Evolutionary conservation across 2,113 vertebrate species (phyloP), one percentile per base, ranked within the genome.

Genomic region (Nerophis ophidion): DNA sequence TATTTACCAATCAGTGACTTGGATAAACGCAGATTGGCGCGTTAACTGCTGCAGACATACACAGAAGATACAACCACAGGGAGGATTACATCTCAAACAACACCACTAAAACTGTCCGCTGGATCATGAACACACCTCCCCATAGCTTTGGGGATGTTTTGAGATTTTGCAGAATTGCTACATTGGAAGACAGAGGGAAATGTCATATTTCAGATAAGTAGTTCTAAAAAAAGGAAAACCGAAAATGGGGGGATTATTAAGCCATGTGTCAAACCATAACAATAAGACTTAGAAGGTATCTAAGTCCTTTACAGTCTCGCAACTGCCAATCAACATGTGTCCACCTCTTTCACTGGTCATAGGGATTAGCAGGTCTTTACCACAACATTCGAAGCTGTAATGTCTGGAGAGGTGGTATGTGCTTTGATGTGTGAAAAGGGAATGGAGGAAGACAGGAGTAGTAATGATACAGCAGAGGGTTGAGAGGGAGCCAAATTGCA

Each of bases 1-100:
- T 68, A 70, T 79, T 79, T 57, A 68, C 65, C 12, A 7, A 65
- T 57, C 26, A 2, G 47, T 66, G 67, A 63, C 58, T 49, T 56
- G 69, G 71, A 81, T 60, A 62, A 70, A 60, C 36, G n/a, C 5
- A 2, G 55, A 60, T 48, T 4, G 19, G 14, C 48, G 5, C n/a
- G 8, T 53, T 7, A 16, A 46, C 46, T 9, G 15, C 55, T 35
- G 58, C 56, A 66, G 54, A 57, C n/a, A 4, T 13, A 19, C 15
- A 54, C 55, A 65, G 26, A 26, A 59, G 62, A 73, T 63, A 57
- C 42, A 60, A 59, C 51, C 60, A 48, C 10, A 2, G 53, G 9
- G 59, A 63, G 71, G 80, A 77, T 80, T 79, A 68, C 46, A 68
- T 79, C 58, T 57, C 53, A 19, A 57, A 54, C 61, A 61, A 50